These are phyloP conservation scores for Hemibagrus guttatus DNA, from an alignment of 2,797 vertebrate species.

Conservation along the genomic window DNA sequence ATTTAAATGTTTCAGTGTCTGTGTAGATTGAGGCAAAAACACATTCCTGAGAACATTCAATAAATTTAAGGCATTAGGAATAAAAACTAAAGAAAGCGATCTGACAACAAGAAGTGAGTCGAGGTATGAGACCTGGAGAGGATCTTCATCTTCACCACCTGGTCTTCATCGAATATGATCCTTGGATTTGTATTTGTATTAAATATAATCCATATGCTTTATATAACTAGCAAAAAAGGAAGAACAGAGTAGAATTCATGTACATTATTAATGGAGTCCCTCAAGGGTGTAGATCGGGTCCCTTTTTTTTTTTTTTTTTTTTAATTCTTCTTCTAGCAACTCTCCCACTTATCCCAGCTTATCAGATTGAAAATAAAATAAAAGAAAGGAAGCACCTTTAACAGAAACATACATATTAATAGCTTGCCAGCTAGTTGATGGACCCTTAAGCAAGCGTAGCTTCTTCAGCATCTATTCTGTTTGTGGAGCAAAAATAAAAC, in stretches of 20 bases:
- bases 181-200: not conserved
- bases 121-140: not conserved
- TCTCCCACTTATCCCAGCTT: too few species aligned
- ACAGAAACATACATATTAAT: too few species aligned
- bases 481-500: too few species aligned
- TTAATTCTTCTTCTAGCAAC: too few species aligned
- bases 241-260: not conserved
- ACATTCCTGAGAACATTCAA: not conserved
- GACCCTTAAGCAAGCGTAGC: too few species aligned
- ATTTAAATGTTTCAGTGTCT: not conserved
- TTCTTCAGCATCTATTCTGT: too few species aligned
- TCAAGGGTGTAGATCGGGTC: not conserved
- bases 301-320: too few species aligned
- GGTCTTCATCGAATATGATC: not conserved
- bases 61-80: not conserved
- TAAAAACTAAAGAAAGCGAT: not conserved
- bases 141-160: too few species aligned
- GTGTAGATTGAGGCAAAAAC: not conserved
- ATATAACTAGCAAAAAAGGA: not conserved
- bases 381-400: too few species aligned
- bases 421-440: too few species aligned
- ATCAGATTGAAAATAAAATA: too few species aligned
- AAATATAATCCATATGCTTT: not conserved
- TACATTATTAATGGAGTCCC: not conserved
- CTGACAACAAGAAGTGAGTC: not conserved